Evolutionary conservation across 2,797 vertebrate genomes (phyloP), one percentile per base, ranked within the genome.

Genomic region (Cossypha polioptera): DNA sequence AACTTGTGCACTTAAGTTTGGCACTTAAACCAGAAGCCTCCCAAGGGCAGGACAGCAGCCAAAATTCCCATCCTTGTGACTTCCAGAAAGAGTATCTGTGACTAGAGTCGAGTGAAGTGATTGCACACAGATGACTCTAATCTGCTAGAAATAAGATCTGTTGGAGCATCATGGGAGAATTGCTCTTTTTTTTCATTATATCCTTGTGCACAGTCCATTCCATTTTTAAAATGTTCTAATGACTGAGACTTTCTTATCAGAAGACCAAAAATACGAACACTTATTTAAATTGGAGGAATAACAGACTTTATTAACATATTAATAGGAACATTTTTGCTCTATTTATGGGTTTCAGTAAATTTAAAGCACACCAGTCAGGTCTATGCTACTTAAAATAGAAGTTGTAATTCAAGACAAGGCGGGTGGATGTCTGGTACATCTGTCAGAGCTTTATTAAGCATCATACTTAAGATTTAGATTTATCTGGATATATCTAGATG

Each of bases 361-460:
- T 91, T 90, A 69, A 80, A 88, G 76, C 59, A 42, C 55, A 38
- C 54, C 74, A 54, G 18, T 78, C 58, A 73, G 21, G n/a, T 91
- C 54, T 51, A 0, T 54, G 43, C 88, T 94, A 53, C 76, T 95
- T 92, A 93, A 90, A 94, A 95, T 91, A 90, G 88, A 93, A 91
- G 29, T 2, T 86, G 58, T 72, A 80, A 94, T 74, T 91, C 50
- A 80, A 81, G 68, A 83, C 51, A 50, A 68, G 79, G 42, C 1
- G 54, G 35, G 31, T 7, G 3, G 43, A 74, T 84, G 74, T 83
- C 83, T 95, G 54, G 87, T 74, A 73, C 47, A 73, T 91, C 80
- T 96, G 84, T 90, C 88, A 76, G 35, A 91, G 63, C 74, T 90
- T 88, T 88, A 90, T 94, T 88, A 94, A 83, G 68, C 54, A 54